phyloP scores from a whole-genome alignment of 2,113 vertebrate genomes.

The Rhegmatorhina hoffmannsi region DNA sequence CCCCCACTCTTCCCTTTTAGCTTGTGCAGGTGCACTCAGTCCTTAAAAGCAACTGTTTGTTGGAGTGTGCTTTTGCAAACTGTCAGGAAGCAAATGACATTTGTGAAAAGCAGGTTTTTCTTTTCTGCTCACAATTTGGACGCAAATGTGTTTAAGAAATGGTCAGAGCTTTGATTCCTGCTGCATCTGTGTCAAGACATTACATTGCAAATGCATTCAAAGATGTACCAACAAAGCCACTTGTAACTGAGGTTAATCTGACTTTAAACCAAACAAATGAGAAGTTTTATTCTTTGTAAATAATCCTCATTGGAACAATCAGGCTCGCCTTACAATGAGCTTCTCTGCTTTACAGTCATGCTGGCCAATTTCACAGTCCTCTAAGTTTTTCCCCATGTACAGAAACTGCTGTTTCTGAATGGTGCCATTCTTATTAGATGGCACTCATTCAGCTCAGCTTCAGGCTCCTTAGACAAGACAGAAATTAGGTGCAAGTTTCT shows the following conservation, averaged over 20 bases:
- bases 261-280: neutral
- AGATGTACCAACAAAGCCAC: neutral
- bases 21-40: conserved; percentile 54
- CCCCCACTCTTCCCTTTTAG: conserved; percentile 28
- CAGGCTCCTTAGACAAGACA: neutral
- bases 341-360: neutral
- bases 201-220: neutral
- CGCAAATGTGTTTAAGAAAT: conserved; percentile 31
- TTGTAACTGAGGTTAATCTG: neutral
- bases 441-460: neutral
- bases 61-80: conserved; percentile 56
- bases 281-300: neutral
- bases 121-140: conserved; percentile 33
- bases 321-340: neutral
- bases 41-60: conserved; percentile 56
- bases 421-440: neutral
- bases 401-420: neutral
- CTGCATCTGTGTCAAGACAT: neutral
- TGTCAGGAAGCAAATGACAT: conserved; percentile 59
- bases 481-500: neutral
- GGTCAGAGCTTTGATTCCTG: conserved; percentile 45
- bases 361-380: neutral
- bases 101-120: conserved; percentile 50
- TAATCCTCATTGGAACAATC: neutral
- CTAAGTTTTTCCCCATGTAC: accelerated